phyloP scores from a whole-genome alignment of 2,888 invertebrate species.

The Drosophila fungiperda region DNA sequence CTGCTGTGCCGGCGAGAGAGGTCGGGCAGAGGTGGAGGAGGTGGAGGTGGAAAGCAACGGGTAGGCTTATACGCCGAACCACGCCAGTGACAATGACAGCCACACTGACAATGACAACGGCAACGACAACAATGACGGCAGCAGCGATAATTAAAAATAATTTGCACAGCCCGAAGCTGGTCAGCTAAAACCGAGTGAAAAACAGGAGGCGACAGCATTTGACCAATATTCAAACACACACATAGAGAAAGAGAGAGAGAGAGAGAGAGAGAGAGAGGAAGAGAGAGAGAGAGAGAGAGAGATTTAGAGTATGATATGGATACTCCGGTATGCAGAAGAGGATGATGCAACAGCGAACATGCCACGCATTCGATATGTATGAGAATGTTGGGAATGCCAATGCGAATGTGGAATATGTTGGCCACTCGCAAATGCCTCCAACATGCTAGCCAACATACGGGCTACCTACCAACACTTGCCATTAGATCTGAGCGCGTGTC shows the following conservation, averaged over 20 bases:
- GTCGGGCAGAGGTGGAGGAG: not conserved
- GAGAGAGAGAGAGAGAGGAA: not conserved
- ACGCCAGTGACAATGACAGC: slow-evolving; percentile 65
- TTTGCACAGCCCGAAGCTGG: slow-evolving; percentile 57
- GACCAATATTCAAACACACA: slow-evolving; percentile 18
- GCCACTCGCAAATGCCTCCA: not conserved
- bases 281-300: not conserved
- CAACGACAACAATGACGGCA: slow-evolving; percentile 65
- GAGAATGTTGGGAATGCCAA: slow-evolving; percentile 29
- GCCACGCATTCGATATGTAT: slow-evolving; percentile 53
- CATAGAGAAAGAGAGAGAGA: not conserved
- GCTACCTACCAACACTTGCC: slow-evolving; percentile 8
- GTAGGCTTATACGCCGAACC: slow-evolving; percentile 46
- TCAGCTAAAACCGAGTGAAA: slow-evolving; percentile 62
- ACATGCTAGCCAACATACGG: not conserved
- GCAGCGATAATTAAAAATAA: slow-evolving; percentile 76
- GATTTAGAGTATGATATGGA: not conserved
- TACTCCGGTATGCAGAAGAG: slow-evolving; percentile 46
- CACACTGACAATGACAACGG: slow-evolving; percentile 52
- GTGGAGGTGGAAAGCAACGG: not conserved
- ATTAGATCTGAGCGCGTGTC: not conserved
- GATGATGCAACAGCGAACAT: slow-evolving; percentile 46
- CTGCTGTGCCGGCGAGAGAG: not conserved
- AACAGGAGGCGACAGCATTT: slow-evolving; percentile 14
- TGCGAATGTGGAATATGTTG: slow-evolving; percentile 16